phyloP scores from a whole-genome alignment of 2,888 invertebrate genomes.

The Tenthredo distinguenda region DNA sequence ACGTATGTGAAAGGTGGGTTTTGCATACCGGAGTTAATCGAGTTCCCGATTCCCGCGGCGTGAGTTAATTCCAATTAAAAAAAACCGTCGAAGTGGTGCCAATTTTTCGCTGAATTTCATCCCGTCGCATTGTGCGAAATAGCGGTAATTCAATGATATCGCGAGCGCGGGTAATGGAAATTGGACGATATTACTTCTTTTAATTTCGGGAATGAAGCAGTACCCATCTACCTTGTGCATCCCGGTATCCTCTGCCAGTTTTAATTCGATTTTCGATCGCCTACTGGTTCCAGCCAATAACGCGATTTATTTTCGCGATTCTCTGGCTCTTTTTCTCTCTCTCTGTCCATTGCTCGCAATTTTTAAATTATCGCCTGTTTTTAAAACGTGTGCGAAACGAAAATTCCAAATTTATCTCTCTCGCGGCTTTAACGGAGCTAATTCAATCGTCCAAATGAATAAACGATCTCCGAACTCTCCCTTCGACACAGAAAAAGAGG shows the following conservation, averaged over 20 bases:
- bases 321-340: not conserved
- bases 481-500: not conserved
- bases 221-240: not conserved
- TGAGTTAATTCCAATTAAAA: not conserved
- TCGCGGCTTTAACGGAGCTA: not conserved
- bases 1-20: not conserved
- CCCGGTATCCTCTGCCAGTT: not conserved
- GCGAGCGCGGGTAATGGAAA: not conserved
- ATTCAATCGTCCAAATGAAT: not conserved
- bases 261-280: constrained; percentile 22
- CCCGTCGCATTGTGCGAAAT: not conserved
- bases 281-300: constrained; percentile 20
- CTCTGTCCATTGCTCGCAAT: not conserved
- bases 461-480: not conserved
- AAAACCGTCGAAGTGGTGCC: not conserved
- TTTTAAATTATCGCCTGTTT: constrained; percentile 18
- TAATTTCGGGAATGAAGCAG: constrained; percentile 18
- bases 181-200: constrained; percentile 6
- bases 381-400: not conserved
- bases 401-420: not conserved
- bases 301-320: not conserved
- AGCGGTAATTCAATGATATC: not conserved
- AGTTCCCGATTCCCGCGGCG: not conserved
- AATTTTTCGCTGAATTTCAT: not conserved
- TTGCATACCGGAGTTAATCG: not conserved